Evolutionary conservation across 2,113 vertebrate species (phyloP), one percentile per base, ranked within the genome.

Genomic region (Progne subis): DNA sequence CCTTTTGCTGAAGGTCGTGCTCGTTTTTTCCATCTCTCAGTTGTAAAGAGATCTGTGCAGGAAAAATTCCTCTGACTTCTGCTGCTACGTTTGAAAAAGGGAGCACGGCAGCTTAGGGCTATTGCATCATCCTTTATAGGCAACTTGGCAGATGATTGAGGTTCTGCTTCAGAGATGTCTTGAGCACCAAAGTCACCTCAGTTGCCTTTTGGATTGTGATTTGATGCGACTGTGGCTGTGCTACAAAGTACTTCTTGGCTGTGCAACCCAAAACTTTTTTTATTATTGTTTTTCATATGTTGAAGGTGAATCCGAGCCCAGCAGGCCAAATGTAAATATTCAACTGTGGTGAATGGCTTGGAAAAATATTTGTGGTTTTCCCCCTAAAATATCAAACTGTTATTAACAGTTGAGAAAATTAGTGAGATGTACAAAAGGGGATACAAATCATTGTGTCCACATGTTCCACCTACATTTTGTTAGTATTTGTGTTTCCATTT

Each of bases 31-130:
- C 41, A 6, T 64, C 11, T 72, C 19, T 29, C 18, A 29, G 4
- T 29, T 82, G 5, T 43, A 47, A 72, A 41, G 50, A 52, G 37
- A 52, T 46, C 15, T 46, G 14, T 50, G 41, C 7, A 24, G 56
- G 21, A 52, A 10, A 56, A 70, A 69, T 8, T 34, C 14, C 24
- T 74, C 18, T 8, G 19, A 8, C 20, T 75, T 82, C 14, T 61
- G 15, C 67, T 56, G 23, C 14, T 31, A 0, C 26, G 3, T 60
- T 82, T 65, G 57, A 56, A 56, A 29, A 28, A 56, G 56, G 56
- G 8, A 1, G 3, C 4, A 0, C 0, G 0, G 80, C 74, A 43
- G 25, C 55, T 23, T 25, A 5, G 25, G 14, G 23, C 25, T 52
- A 12, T 50, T 82, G 11, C 0, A 0, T 7, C 39, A 4, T 10